phyloP scores from a whole-genome alignment of 2,113 vertebrate genomes.

The Corydoras sp. region DNA sequence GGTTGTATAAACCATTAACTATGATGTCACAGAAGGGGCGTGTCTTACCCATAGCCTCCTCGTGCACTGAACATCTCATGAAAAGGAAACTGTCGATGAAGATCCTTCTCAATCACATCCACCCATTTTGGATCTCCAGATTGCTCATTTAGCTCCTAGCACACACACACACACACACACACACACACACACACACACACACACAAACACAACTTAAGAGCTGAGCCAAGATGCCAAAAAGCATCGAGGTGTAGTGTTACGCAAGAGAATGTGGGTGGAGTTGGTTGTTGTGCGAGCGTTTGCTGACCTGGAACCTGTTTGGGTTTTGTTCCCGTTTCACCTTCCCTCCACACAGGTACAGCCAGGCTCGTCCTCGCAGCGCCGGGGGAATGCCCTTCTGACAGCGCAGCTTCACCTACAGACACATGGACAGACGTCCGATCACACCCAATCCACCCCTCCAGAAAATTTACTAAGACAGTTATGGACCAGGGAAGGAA shows the following conservation, averaged over 20 bases:
- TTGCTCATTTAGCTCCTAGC: conserved; percentile 79
- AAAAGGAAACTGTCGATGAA: conserved; percentile 96
- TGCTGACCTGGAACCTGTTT: conserved; percentile 79
- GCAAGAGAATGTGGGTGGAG: neutral
- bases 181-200: neutral
- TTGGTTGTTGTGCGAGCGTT: neutral
- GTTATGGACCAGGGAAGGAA: too few relatives aligned
- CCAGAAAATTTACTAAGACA: too few relatives aligned
- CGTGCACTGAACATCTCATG: conserved; percentile 96
- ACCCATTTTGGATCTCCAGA: conserved; percentile 88
- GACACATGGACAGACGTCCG: conserved; percentile 3
- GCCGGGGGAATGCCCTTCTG: conserved; percentile 97
- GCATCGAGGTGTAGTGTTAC: too few relatives aligned
- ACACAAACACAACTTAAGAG: too few relatives aligned
- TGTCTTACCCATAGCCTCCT: conserved; percentile 82
- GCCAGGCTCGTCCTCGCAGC: conserved; percentile 89
- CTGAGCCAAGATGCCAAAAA: too few relatives aligned
- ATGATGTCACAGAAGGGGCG: too few relatives aligned
- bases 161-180: neutral
- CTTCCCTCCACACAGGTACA: conserved; percentile 89
- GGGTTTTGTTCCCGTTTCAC: conserved; percentile 85
- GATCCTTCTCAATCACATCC: conserved; percentile 89
- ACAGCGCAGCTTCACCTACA: conserved; percentile 88
- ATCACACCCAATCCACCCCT: too few relatives aligned
- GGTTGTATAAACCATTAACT: too few relatives aligned